Evolutionary conservation across 1,140 invertebrate species (phyloP), one percentile per base, ranked within the genome.

Genomic region (Drosophila navojoa): DNA sequence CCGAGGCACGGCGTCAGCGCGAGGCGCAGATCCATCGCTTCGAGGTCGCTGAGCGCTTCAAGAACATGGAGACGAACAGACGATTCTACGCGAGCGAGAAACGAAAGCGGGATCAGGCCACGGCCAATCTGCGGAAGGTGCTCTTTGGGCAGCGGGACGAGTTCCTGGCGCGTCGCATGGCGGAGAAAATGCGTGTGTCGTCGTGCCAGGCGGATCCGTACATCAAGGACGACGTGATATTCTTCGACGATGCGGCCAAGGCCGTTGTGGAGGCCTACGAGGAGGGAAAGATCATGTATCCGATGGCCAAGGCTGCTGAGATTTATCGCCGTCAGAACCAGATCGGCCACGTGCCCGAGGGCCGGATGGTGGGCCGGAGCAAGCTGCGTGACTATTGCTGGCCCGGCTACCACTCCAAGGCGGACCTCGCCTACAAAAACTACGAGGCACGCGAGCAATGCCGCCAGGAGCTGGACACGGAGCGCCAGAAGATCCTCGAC

Each of bases 371-470:
- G n/a, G 61, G 47, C 10, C 38, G 82, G 0, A 79, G 68, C 27
- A 49, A 47, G 5, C 15, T 79, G 0, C 47, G 84, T 1, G 84
- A 87, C 42, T 61, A 50, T 38, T 87, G 84, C 60, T 87, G 79
- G 84, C 84, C 84, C 0, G 79, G 79, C 0, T 87, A 19, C 16
- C 52, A 38, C 19, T 67, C 84, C 10, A 82, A 87, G 22, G 84
- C 84, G 0, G 84, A 87, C 4, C n/a, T 89, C 29, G 79, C 77
- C 3, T 89, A 75, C 50, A 63, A 54, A 3, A 82, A 89, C 15
- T 89, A 87, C 55, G 76, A 74, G 29, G 79, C 82, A 16, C 66
- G 69, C 0, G 76, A 79, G n/a, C 42, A 45, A 15, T 87, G 84
- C 10, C 76, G 67, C 5, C 52, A 74, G 22, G 52, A 58, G 15